phyloP scores from a whole-genome alignment of 2,113 vertebrate genomes.

The Corythoichthys haematopterus region DNA sequence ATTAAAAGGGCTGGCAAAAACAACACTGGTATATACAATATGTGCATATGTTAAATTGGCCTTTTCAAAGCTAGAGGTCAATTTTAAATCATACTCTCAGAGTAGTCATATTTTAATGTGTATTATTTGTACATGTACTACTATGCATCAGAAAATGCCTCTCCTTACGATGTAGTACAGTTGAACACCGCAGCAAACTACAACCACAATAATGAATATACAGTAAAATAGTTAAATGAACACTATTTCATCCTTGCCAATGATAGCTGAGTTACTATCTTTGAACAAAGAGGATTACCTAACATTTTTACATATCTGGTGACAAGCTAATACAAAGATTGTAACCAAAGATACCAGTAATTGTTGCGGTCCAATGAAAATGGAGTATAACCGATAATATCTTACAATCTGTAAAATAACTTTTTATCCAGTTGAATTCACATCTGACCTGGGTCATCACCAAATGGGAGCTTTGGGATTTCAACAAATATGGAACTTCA shows the following conservation, averaged over 20 bases:
- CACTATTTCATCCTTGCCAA: conserved; percentile 12
- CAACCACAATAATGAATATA: too few relatives aligned
- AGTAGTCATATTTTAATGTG: background rate
- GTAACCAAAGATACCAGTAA: background rate
- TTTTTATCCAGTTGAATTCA: background rate
- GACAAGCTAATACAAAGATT: background rate
- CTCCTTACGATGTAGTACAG: too few relatives aligned
- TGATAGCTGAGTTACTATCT: conserved; percentile 1
- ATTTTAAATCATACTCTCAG: background rate
- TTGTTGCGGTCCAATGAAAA: background rate
- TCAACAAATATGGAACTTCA: background rate
- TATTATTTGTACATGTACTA: background rate
- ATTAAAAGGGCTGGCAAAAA: background rate
- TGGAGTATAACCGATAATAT: background rate
- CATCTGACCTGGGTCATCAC: background rate
- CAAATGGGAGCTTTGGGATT: background rate
- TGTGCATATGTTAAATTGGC: too few relatives aligned
- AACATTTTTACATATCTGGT: too few relatives aligned
- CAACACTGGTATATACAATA: too few relatives aligned
- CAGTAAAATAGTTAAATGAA: conserved; percentile 9
- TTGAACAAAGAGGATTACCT: background rate
- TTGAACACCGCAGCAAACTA: too few relatives aligned
- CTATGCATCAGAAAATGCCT: too few relatives aligned
- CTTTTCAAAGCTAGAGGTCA: background rate
- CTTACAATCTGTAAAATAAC: too few relatives aligned